Percentiles rank a stretch among this genome's conserved stretches.
phyloP scores from a whole-genome alignment of 2,113 vertebrate species.

The Andinoacara biseriatus region DNA sequence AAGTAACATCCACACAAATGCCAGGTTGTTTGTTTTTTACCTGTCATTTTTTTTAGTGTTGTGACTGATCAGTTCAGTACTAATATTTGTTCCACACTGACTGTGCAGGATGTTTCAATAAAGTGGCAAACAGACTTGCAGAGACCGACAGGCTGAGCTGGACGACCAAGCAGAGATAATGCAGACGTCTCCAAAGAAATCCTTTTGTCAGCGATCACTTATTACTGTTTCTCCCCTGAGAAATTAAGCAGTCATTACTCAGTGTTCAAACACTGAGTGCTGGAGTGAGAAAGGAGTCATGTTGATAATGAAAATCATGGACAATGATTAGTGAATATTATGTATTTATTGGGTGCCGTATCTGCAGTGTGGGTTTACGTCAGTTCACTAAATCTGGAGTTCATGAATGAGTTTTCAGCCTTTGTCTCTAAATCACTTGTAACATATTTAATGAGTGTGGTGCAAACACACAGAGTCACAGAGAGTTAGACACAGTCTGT shows the following conservation, averaged over 20 bases:
- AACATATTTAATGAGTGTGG: neutral
- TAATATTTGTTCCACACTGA: neutral
- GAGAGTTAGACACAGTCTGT: rapidly evolving
- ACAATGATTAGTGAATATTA: neutral
- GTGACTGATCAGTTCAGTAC: neutral
- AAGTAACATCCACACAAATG: too few species aligned
- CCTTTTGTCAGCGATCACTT: slow-evolving; percentile 72
- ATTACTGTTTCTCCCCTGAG: slow-evolving; percentile 63
- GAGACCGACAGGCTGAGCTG: slow-evolving; percentile 2
- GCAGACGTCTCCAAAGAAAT: slow-evolving; percentile 54
- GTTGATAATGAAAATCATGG: slow-evolving; percentile 36
- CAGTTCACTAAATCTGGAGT: neutral
- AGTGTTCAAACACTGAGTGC: slow-evolving; percentile 27
- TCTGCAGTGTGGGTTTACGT: neutral
- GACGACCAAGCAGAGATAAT: slow-evolving; percentile 46
- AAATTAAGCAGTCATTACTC: slow-evolving; percentile 70
- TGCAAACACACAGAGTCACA: neutral
- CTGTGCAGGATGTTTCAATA: neutral
- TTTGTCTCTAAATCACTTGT: neutral
- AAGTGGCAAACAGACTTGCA: neutral
- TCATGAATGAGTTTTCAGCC: neutral
- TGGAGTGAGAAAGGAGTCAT: slow-evolving; percentile 26
- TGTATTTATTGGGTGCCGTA: neutral
- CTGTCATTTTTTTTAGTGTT: neutral
- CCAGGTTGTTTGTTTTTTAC: too few species aligned